Evolutionary conservation across 2,113 vertebrate genomes (phyloP).

Genomic region (Sinocyclocheilus anshuiensis): DNA sequence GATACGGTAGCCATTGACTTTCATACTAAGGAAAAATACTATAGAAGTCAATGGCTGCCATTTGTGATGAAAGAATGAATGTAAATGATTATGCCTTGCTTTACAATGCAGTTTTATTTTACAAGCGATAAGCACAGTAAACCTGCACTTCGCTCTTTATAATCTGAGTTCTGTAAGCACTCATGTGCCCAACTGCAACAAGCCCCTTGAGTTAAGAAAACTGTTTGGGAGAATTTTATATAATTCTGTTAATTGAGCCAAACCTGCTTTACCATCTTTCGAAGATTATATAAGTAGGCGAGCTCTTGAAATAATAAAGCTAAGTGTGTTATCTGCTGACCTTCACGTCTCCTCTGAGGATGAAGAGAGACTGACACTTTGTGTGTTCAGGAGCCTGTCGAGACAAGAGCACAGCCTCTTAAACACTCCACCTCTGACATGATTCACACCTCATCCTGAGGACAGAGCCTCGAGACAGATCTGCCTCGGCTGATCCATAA

Average conservation of each 20-base stretch:
- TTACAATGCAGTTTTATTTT: too few species aligned
- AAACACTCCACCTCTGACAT: slow-evolving; percentile 3
- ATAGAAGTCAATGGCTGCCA: too few species aligned
- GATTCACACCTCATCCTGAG: slow-evolving; percentile 3
- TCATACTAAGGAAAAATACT: too few species aligned
- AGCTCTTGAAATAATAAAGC: not conserved
- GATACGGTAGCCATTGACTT: too few species aligned
- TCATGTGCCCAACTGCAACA: too few species aligned
- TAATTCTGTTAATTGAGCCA: not conserved
- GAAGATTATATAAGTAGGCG: not conserved
- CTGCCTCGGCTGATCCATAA: not conserved
- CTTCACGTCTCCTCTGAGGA: not conserved
- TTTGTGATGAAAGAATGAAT: too few species aligned
- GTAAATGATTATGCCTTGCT: too few species aligned
- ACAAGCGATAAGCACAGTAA: too few species aligned
- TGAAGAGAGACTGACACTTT: not conserved
- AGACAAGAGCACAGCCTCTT: slow-evolving; percentile 29
- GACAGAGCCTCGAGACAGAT: not conserved
- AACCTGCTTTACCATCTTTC: not conserved
- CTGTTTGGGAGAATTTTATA: not conserved
- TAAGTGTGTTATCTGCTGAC: not conserved
- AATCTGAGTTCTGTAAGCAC: too few species aligned
- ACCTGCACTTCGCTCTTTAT: too few species aligned
- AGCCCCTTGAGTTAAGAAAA: too few species aligned
- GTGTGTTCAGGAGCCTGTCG: slow-evolving; percentile 12